These are phyloP conservation scores for Ctenoplectra terminalis DNA, from an alignment of 1,140 invertebrate genomes.

Conservation along the genomic window DNA sequence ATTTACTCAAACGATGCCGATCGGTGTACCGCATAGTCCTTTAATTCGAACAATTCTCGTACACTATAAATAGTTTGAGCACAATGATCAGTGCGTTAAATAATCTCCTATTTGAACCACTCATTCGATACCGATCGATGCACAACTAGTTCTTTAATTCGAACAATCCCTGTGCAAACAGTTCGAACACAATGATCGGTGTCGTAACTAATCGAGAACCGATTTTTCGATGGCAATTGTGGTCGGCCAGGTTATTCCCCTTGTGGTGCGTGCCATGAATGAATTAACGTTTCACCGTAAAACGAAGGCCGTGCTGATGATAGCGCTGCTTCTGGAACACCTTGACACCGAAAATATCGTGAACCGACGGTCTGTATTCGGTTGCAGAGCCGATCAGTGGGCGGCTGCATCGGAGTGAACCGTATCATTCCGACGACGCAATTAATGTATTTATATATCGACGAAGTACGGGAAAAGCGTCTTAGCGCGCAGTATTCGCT, in stretches of 20 bases:
- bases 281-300: conserved; percentile 58
- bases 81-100: background rate
- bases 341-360: conserved; percentile 65
- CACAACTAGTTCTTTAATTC: too few species aligned
- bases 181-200: background rate
- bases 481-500: background rate
- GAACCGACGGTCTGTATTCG: conserved; percentile 19
- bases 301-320: conserved; percentile 38
- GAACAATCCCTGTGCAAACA: too few species aligned
- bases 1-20: background rate
- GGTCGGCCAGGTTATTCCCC: conserved; percentile 47
- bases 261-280: conserved; percentile 48
- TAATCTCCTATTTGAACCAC: too few species aligned
- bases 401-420: background rate
- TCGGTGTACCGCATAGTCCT: too few species aligned
- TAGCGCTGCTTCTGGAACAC: conserved; percentile 47
- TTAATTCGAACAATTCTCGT: background rate
- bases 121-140: too few species aligned
- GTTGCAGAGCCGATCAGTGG: background rate
- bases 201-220: background rate
- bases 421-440: conserved; percentile 13
- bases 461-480: background rate
- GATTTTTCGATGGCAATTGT: conserved; percentile 20
- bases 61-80: background rate
- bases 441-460: conserved; percentile 15